Conservation (phyloP, 2,113 vertebrate species). For the Eonycteris spelaea region DNA sequence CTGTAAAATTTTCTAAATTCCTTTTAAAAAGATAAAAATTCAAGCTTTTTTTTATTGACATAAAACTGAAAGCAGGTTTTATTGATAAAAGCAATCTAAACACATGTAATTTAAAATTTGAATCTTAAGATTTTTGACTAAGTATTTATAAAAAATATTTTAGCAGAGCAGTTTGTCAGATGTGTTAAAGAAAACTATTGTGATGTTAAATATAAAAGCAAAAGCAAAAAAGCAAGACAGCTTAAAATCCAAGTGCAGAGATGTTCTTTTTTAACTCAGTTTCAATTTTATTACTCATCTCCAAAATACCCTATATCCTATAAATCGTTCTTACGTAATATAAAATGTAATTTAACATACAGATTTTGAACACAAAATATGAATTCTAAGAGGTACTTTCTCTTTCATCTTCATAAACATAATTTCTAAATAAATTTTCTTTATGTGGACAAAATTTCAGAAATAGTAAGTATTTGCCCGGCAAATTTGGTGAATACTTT, state of each 20-base stretch:
- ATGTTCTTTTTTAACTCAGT: conserved; percentile 57
- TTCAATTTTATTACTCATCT: conserved; percentile 56
- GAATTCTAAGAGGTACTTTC: conserved; percentile 50
- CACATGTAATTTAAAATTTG: conserved; percentile 65
- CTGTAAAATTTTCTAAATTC: not conserved
- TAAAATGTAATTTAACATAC: conserved; percentile 56
- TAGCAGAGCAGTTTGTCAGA: conserved; percentile 50
- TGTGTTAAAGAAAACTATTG: conserved; percentile 56
- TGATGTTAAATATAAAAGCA: conserved; percentile 66
- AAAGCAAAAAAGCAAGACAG: conserved; percentile 40
- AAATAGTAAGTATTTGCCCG: conserved; percentile 64
- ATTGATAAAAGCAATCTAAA: conserved; percentile 60
- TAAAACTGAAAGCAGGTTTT: conserved; percentile 28
- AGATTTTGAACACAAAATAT: conserved; percentile 73
- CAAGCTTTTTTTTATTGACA: not conserved
- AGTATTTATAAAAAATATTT: conserved; percentile 39
- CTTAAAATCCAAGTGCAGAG: conserved; percentile 65
- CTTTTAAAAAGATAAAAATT: conserved; percentile 38
- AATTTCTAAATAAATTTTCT: conserved; percentile 72
- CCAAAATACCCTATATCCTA: not conserved
- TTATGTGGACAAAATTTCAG: conserved; percentile 6
- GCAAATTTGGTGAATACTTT: conserved; percentile 23
- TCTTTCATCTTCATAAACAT: conserved; percentile 54
- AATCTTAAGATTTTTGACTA: conserved; percentile 44
- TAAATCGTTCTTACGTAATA: conserved; percentile 58